Conservation (phyloP, 2,113 vertebrate genomes). For the Talpa occidentalis region DNA sequence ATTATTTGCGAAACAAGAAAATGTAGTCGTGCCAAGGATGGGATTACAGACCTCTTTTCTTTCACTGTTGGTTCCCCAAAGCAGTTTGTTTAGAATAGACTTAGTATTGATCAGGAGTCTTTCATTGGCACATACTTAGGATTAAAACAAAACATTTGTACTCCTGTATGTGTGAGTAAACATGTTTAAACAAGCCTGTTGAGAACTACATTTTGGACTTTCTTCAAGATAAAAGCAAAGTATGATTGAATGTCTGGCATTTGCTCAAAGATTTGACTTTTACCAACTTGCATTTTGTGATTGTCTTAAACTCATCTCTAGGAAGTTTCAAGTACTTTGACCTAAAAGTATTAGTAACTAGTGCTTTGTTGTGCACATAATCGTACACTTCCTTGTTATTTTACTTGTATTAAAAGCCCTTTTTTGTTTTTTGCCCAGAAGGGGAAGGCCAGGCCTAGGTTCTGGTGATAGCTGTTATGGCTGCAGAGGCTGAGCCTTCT, state of each 20-base stretch:
- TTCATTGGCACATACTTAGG: not conserved
- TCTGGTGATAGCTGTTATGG: not conserved
- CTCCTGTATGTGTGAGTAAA: not conserved
- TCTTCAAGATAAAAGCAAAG: slow-evolving; percentile 60
- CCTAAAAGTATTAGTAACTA: not conserved
- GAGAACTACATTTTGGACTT: slow-evolving; percentile 20
- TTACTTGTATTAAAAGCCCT: slow-evolving; percentile 2
- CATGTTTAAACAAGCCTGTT: slow-evolving; percentile 60
- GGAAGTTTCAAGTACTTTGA: slow-evolving; percentile 47
- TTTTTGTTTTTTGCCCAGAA: not conserved
- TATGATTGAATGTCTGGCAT: slow-evolving; percentile 10
- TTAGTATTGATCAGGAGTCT: not conserved
- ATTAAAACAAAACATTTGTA: slow-evolving; percentile 22
- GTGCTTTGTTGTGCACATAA: not conserved
- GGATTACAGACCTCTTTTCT: not conserved
- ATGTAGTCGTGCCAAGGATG: not conserved
- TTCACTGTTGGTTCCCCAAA: not conserved
- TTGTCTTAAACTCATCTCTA: not conserved
- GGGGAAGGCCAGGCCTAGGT: not conserved
- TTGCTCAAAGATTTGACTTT: slow-evolving; percentile 30
- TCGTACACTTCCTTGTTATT: slow-evolving; percentile 18
- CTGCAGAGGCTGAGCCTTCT: not conserved
- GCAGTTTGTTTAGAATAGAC: not conserved
- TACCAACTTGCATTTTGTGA: not conserved
- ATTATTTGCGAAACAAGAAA: slow-evolving; percentile 46